Conservation (phyloP, 2,797 vertebrate genomes). For the Coregonus ussuriensis region DNA sequence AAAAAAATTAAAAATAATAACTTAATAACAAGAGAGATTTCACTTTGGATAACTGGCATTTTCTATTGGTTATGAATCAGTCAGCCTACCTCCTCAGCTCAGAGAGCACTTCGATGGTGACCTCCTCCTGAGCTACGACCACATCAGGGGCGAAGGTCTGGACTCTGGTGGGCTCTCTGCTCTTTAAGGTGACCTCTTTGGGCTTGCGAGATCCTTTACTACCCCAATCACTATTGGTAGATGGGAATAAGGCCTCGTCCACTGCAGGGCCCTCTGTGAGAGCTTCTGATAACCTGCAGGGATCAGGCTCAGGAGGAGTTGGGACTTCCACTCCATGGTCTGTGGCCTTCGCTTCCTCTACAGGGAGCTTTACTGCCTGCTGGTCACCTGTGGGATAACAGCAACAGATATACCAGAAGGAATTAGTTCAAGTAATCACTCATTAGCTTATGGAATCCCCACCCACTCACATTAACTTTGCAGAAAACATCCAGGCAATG, state of each 20-base stretch:
- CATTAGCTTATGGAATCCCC: not conserved
- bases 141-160: slow-evolving; percentile 53
- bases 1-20: not conserved
- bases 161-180: slow-evolving; percentile 43
- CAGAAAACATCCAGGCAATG: not conserved
- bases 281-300: not conserved
- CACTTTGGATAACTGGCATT: not conserved
- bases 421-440: not conserved
- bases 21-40: not conserved
- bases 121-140: slow-evolving; percentile 12
- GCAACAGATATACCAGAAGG: not conserved
- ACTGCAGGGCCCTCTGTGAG: not conserved
- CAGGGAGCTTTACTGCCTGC: not conserved
- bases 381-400: slow-evolving; percentile 1
- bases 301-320: not conserved
- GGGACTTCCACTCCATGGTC: not conserved
- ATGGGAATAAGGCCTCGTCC: not conserved
- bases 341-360: not conserved
- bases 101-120: slow-evolving; percentile 3
- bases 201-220: slow-evolving; percentile 37
- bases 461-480: not conserved
- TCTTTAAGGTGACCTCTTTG: slow-evolving; percentile 56
- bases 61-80: not conserved
- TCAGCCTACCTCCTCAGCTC: slow-evolving; percentile 36
- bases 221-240: slow-evolving; percentile 7